Conservation (phyloP, 2,797 vertebrate species). For the Falco berigora region DNA sequence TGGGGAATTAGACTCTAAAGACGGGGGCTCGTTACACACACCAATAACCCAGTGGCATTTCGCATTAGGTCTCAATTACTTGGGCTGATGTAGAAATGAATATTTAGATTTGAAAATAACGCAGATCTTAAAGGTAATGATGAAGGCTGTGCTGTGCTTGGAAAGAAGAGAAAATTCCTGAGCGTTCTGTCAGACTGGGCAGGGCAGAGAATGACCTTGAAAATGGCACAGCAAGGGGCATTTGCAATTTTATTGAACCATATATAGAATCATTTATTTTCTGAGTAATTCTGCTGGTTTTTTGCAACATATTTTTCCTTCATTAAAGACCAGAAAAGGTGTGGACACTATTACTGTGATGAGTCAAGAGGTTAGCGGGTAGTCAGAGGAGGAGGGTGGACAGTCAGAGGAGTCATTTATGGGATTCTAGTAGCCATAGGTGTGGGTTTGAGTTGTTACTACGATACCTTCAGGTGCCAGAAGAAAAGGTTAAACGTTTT, state of each 20-base stretch:
- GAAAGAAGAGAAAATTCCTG: neutral
- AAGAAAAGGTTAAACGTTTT: neutral
- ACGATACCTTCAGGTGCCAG: fast-evolving
- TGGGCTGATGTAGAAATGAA: neutral
- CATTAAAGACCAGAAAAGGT: neutral
- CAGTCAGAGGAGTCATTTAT: neutral
- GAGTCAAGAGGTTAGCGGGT: neutral
- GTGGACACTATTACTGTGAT: fast-evolving
- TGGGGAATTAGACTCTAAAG: neutral
- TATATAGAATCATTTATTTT: neutral
- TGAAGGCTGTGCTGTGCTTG: neutral
- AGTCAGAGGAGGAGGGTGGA: neutral
- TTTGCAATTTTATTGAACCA: neutral
- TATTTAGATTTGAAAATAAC: neutral
- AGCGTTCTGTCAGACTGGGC: neutral
- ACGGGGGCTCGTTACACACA: neutral
- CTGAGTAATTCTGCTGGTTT: neutral
- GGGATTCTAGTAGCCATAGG: neutral
- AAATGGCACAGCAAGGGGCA: neutral
- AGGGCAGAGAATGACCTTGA: neutral
- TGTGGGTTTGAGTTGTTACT: neutral
- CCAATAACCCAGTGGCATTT: neutral
- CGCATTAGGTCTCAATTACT: neutral
- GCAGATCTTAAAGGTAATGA: neutral
- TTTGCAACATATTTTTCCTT: neutral